These are phyloP conservation scores for Eueremaeus valkanovi DNA, from an alignment of 2,888 invertebrate genomes.

Conservation along the genomic window DNA sequence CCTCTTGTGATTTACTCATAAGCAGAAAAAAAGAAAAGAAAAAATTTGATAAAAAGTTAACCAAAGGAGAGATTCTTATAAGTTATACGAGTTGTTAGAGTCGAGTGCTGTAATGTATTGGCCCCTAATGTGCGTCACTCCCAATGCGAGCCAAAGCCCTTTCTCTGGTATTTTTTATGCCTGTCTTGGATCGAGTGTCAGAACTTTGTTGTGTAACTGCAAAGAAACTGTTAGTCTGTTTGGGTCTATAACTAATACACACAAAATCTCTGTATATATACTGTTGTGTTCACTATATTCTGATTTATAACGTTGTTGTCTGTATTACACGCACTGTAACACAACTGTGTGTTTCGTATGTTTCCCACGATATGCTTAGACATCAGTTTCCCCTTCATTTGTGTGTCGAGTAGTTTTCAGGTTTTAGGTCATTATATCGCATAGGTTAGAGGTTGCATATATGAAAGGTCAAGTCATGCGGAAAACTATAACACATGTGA, in stretches of 20 bases:
- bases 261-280: not conserved
- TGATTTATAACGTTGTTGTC: not conserved
- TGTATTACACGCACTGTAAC: not conserved
- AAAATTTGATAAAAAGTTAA: not conserved
- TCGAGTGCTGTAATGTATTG: too few species aligned
- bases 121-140: too few species aligned
- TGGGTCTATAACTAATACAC: not conserved
- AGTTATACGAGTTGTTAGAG: not conserved
- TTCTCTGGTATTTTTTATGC: too few species aligned
- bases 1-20: not conserved
- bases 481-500: conserved; percentile 5
- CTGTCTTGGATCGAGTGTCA: too few species aligned
- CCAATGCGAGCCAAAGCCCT: too few species aligned
- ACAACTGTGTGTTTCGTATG: not conserved
- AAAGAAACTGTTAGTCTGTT: not conserved
- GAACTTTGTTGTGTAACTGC: not conserved
- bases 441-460: not conserved
- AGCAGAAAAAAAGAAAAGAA: not conserved
- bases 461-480: conserved; percentile 4
- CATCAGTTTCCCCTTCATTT: conserved; percentile 2
- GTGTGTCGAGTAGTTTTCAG: conserved; percentile 6
- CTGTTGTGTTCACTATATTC: not conserved
- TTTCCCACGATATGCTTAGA: conserved; percentile 7
- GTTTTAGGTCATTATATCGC: conserved; percentile 1
- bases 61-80: not conserved